Evolutionary conservation across 2,113 vertebrate genomes (phyloP), one percentile per base, ranked within the genome.

Genomic region (Forbesichthys agassizii): DNA sequence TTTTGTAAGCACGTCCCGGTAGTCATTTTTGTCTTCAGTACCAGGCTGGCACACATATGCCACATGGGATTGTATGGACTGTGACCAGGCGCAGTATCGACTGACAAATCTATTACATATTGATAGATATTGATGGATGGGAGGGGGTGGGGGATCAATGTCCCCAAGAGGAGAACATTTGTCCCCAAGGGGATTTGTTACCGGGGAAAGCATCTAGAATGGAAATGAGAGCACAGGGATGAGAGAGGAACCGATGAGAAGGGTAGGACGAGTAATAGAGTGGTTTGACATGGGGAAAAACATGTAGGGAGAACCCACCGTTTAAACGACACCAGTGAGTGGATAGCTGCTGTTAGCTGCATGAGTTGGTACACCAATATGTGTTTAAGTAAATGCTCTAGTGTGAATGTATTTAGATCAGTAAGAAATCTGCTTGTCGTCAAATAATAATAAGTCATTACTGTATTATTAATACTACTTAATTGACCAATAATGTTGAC

Each of bases 81-180:
- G 54, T 57, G 57, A 16, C 47, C 1, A 49, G 68, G 62, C 74
- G 52, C 74, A 59, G 54, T 69, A 84, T 74, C 64, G 68, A 88
- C 68, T 68, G 59, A 76, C 75, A 18, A 77, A 89, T 85, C 77
- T 69, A 64, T 82, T 71, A 48, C 59, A 65, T 67, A 88, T 87
- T 81, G 82, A 76, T 65, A 66, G 53, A 73, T 84, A 88, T 81
- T 79, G 85, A 90, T 79, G 77, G 74, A 67, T 61, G 56, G 61
- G 46, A 66, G 79, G 84, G 75, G 64, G 48, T 68, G 78, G 85
- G 75, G 79, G 80, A 84, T 86, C 81, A 81, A 81, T 82, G 55
- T 12, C 71, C 81, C 61, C 66, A 60, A 66, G 54, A 64, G 27
- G 27, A 27, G 27, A 64, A 65, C 71, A 71, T n/a, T 56, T 56